phyloP scores from a whole-genome alignment of 2,113 vertebrate genomes.

The Coptodon rendalli region DNA sequence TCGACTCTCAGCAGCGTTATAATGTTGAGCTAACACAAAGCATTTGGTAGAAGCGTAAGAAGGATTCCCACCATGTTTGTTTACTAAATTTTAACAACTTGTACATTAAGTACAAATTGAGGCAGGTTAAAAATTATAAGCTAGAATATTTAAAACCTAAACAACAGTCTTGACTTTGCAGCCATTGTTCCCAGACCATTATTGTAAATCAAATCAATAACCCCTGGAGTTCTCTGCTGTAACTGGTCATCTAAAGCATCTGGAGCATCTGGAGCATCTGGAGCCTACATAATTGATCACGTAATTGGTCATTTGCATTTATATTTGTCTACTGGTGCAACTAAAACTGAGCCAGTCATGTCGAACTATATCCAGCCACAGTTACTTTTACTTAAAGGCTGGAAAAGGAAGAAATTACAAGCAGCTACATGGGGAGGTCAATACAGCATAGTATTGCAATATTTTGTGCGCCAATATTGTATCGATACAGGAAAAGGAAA shows the following conservation, averaged over 20 bases:
- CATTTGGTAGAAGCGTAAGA: not conserved
- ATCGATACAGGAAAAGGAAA: not conserved
- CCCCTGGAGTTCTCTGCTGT: not conserved
- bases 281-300: not conserved
- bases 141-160: not conserved
- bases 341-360: not conserved
- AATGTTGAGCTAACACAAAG: not conserved
- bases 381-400: not conserved
- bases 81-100: not conserved
- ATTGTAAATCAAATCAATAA: not conserved
- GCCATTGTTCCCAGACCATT: not conserved
- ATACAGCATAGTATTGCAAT: not conserved
- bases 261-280: not conserved
- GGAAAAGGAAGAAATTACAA: not conserved
- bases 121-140: not conserved
- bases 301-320: not conserved
- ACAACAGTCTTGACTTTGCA: not conserved
- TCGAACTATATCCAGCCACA: fast-evolving
- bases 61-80: not conserved
- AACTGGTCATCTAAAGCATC: not conserved
- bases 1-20: not conserved
- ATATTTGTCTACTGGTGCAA: not conserved
- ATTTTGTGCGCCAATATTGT: not conserved
- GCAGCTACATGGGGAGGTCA: not conserved
- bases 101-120: not conserved